A percentile compares a stretch with the other conserved stretches of the same genome.
Conservation (phyloP, 1,140 invertebrate genomes). For the Drosophila subobscura region DNA sequence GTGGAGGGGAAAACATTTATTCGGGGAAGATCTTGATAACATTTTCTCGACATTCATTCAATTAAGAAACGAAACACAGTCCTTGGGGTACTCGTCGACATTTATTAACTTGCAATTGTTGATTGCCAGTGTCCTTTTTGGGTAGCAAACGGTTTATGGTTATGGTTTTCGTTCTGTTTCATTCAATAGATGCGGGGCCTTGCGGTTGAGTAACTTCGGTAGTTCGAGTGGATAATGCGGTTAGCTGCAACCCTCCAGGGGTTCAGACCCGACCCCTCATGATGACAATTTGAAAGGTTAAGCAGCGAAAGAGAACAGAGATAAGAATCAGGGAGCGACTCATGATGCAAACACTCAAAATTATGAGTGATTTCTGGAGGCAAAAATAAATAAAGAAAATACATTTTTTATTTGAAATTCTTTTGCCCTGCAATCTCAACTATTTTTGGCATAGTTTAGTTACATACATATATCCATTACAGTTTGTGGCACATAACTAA, state of each 20-base stretch:
- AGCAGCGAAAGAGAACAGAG: neutral
- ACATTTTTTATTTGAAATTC: too few relatives aligned
- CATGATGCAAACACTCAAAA: too few relatives aligned
- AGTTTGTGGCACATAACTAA: too few relatives aligned
- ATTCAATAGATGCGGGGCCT: slow-evolving; percentile 51
- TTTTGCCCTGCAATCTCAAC: too few relatives aligned
- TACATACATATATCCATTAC: too few relatives aligned
- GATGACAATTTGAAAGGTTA: neutral
- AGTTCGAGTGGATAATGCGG: slow-evolving; percentile 25
- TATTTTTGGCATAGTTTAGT: too few relatives aligned
- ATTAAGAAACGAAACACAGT: slow-evolving; percentile 62
- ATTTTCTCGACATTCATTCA: slow-evolving; percentile 47
- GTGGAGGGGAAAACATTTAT: slow-evolving; percentile 4
- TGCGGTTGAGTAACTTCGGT: slow-evolving; percentile 1
- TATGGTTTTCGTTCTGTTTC: slow-evolving; percentile 9
- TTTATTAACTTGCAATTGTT: slow-evolving; percentile 76
- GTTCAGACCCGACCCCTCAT: neutral
- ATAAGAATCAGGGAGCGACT: too few relatives aligned
- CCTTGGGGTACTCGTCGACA: slow-evolving; percentile 51
- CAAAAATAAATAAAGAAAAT: too few relatives aligned
- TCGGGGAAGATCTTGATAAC: slow-evolving; percentile 49
- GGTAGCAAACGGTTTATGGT: slow-evolving; percentile 18
- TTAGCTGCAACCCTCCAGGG: neutral
- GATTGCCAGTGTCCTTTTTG: slow-evolving; percentile 21
- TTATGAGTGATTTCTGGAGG: too few relatives aligned